These are phyloP conservation scores for Macropodus opercularis DNA, from an alignment of 2,797 vertebrate genomes.

Conservation along the genomic window DNA sequence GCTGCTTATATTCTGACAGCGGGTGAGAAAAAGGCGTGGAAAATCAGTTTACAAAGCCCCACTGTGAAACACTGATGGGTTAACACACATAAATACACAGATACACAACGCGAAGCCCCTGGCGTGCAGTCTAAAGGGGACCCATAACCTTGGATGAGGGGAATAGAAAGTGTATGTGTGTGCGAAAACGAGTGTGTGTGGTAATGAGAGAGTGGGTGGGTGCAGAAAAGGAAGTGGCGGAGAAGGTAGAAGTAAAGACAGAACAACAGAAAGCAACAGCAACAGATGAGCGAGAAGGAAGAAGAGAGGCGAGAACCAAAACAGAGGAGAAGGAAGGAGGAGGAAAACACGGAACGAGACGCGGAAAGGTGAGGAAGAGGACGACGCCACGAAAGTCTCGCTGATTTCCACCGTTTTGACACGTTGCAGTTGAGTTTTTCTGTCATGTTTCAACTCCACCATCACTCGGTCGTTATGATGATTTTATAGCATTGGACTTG, in stretches of 20 bases:
- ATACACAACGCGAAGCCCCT: conserved; percentile 48
- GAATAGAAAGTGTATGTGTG: conserved; percentile 46
- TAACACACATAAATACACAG: conserved; percentile 16
- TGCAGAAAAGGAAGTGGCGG: conserved; percentile 70
- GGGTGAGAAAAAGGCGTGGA: conserved; percentile 41
- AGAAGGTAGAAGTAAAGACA: conserved; percentile 67
- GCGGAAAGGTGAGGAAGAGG: conserved; percentile 12
- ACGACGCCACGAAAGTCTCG: too few relatives aligned
- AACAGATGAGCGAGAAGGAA: conserved; percentile 56
- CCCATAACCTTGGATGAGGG: conserved; percentile 65
- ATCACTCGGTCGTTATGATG: too few relatives aligned
- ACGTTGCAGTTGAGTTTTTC: too few relatives aligned
- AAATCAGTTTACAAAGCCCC: conserved; percentile 39
- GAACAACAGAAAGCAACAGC: conserved; percentile 54
- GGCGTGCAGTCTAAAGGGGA: conserved; percentile 61
- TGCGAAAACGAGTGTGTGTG: conserved; percentile 36
- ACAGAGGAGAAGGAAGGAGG: neutral
- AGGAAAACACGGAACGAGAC: neutral
- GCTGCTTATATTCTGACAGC: conserved; percentile 49
- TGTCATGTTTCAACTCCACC: too few relatives aligned
- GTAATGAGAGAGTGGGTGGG: conserved; percentile 63
- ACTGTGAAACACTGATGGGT: conserved; percentile 32
- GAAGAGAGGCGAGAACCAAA: conserved; percentile 8
- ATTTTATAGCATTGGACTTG: too few relatives aligned
- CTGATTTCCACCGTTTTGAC: too few relatives aligned